Percentiles rank a stretch among this genome's conserved stretches.
Evolutionary conservation across 2,113 vertebrate genomes (phyloP).

Genomic region (Harpagus bidentatus): DNA sequence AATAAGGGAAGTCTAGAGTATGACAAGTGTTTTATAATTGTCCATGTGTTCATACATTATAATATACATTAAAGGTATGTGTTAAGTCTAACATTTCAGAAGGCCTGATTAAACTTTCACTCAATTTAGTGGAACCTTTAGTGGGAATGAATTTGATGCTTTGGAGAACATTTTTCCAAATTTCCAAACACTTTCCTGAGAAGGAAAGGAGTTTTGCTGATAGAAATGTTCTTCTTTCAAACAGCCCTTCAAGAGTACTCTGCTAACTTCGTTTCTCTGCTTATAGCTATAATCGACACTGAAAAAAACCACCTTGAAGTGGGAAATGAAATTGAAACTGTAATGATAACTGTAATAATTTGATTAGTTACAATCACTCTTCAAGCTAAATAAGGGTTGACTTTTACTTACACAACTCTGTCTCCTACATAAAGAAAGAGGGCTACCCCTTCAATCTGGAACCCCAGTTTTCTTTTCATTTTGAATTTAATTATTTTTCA

Average conservation of each 20-base stretch:
- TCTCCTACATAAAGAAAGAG: not conserved
- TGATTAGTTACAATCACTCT: not conserved
- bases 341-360: not conserved
- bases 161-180: not conserved
- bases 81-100: not conserved
- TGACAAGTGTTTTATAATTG: not conserved
- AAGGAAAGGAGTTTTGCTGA: not conserved
- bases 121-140: not conserved
- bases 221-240: not conserved
- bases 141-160: not conserved
- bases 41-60: not conserved
- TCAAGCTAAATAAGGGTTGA: not conserved
- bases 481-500: not conserved
- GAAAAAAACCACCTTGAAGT: not conserved
- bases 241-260: not conserved
- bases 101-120: not conserved
- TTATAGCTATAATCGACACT: not conserved
- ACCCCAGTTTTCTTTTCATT: not conserved
- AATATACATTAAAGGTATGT: not conserved
- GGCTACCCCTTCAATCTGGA: not conserved
- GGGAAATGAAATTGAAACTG: not conserved
- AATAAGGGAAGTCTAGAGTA: not conserved
- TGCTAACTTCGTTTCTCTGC: not conserved
- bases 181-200: not conserved
- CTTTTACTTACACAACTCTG: not conserved